phyloP scores from a whole-genome alignment of 1,140 invertebrate genomes.

The Temnothorax curvispinosus region DNA sequence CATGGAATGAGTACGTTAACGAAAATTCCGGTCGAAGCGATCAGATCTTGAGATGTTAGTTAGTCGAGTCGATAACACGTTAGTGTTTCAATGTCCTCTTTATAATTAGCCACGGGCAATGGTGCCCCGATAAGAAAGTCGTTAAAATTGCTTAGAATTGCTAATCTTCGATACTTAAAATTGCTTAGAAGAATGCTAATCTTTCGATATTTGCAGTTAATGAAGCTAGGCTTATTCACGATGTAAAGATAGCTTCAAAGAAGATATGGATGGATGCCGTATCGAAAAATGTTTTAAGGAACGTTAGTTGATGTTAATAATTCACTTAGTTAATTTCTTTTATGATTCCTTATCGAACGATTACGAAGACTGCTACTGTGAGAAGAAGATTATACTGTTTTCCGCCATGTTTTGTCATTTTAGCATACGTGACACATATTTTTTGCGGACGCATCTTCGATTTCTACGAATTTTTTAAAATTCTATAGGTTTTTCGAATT shows the following conservation, averaged over 20 bases:
- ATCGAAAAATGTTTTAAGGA: background rate
- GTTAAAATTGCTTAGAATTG: background rate
- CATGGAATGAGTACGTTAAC: background rate
- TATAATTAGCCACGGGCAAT: background rate
- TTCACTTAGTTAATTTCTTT: background rate
- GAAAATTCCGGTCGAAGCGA: background rate
- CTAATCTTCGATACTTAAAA: background rate
- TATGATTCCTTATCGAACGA: background rate
- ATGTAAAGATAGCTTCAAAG: background rate
- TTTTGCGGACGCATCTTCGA: background rate
- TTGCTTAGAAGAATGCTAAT: background rate
- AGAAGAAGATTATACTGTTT: background rate
- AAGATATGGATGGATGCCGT: background rate
- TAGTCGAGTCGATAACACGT: slow-evolving; percentile 28
- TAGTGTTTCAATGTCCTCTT: background rate
- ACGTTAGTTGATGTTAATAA: background rate
- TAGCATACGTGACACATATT: background rate
- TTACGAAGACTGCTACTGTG: background rate
- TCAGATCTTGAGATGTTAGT: slow-evolving; percentile 16
- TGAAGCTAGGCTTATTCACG: background rate
- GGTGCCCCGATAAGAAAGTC: background rate
- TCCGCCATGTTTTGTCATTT: background rate
- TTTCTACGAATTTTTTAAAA: background rate
- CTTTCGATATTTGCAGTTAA: background rate
- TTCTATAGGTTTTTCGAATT: background rate